phyloP scores from a whole-genome alignment of 2,888 invertebrate species.

The Xestia c-nigrum region DNA sequence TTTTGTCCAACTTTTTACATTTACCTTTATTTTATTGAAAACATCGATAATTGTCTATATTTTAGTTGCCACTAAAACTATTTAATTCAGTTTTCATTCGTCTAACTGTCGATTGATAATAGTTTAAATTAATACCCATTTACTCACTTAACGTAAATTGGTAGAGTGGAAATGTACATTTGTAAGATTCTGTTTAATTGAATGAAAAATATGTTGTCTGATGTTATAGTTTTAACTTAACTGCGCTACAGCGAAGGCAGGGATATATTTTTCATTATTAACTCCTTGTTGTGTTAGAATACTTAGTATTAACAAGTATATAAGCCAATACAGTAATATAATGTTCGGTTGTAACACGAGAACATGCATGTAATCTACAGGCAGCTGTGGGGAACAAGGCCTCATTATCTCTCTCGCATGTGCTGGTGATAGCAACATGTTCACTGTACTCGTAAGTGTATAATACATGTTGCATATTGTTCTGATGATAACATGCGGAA shows the following conservation, averaged over 20 bases:
- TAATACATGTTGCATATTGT: slow-evolving; percentile 23
- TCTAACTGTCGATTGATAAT: not conserved
- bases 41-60: not conserved
- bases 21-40: not conserved
- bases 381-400: slow-evolving; percentile 33
- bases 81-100: not conserved
- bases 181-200: slow-evolving; percentile 4
- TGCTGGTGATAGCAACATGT: slow-evolving; percentile 13
- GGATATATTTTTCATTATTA: not conserved
- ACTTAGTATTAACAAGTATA: not conserved
- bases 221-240: too few relatives aligned
- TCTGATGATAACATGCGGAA: slow-evolving; percentile 2
- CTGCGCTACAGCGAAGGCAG: not conserved
- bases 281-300: not conserved
- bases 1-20: not conserved
- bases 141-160: not conserved
- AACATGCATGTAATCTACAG: slow-evolving; percentile 30
- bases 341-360: slow-evolving; percentile 14
- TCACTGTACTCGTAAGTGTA: not conserved
- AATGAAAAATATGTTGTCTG: not conserved
- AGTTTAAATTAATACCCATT: not conserved
- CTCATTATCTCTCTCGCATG: slow-evolving; percentile 30
- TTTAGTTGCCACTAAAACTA: not conserved
- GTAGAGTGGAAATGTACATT: not conserved
- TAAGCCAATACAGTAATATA: slow-evolving; percentile 4